Percentiles rank a stretch among this genome's conserved stretches.
Evolutionary conservation across 2,113 vertebrate species (phyloP).

Genomic region (Phrynosoma platyrhinos): DNA sequence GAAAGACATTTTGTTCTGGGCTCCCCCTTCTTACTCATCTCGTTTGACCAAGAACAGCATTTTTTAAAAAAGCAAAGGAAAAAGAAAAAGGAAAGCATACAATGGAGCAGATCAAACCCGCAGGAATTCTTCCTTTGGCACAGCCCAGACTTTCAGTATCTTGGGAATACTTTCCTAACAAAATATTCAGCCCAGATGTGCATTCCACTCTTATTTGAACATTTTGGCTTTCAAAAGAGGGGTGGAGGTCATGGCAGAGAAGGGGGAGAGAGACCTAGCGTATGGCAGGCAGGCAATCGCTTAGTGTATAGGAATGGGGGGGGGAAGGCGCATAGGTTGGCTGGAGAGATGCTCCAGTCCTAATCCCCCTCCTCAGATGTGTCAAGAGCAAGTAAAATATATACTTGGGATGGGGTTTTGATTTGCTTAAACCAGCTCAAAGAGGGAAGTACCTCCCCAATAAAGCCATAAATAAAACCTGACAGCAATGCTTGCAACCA

Average conservation of each 20-base stretch:
- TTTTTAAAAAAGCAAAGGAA: conserved; percentile 24
- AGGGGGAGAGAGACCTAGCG: not conserved
- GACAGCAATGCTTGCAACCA: not conserved
- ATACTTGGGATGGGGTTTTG: conserved; percentile 64
- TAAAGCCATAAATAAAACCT: not conserved
- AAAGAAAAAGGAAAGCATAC: conserved; percentile 84
- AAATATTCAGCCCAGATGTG: conserved; percentile 91
- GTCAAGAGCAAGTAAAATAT: conserved; percentile 68
- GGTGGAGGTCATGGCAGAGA: not conserved
- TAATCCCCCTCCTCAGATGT: conserved; percentile 57
- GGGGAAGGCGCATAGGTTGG: too few relatives aligned
- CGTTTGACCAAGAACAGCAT: conserved; percentile 81
- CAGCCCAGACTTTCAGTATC: conserved; percentile 75
- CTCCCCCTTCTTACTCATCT: conserved; percentile 78
- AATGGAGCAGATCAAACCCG: conserved; percentile 88
- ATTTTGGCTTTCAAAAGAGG: conserved; percentile 18
- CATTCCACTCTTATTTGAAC: conserved; percentile 74
- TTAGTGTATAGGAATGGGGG: conserved; percentile 61
- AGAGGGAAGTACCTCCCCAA: conserved; percentile 31
- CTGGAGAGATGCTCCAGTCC: conserved; percentile 58
- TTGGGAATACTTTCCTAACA: conserved; percentile 82
- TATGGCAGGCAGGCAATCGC: not conserved
- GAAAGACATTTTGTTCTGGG: conserved; percentile 91
- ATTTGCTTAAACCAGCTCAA: conserved; percentile 54
- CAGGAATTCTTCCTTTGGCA: conserved; percentile 92